Conservation (phyloP, 2,797 vertebrate species). For the Thalassophryne amazonica region DNA sequence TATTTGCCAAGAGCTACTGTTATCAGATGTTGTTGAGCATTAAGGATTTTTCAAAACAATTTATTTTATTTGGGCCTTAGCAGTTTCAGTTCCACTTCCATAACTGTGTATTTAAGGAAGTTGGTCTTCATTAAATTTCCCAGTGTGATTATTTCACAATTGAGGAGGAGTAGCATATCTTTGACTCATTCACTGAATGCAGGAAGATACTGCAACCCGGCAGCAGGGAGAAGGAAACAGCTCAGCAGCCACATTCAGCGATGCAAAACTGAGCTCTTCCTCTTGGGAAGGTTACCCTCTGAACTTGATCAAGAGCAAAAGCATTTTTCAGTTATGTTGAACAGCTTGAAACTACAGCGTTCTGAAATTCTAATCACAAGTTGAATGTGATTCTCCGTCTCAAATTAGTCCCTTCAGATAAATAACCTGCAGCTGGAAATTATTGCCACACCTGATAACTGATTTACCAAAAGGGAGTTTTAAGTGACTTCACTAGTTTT, state of each 20-base stretch:
- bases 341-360: too few relatives aligned
- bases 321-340: too few relatives aligned
- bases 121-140: not conserved
- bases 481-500: not conserved
- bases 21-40: not conserved
- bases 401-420: too few relatives aligned
- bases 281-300: not conserved
- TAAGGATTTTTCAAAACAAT: not conserved
- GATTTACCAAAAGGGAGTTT: not conserved
- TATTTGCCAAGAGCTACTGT: constrained; percentile 3
- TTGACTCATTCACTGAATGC: constrained; percentile 2
- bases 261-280: not conserved
- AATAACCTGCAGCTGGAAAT: too few relatives aligned
- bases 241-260: not conserved
- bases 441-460: not conserved
- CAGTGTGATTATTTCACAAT: constrained; percentile 8
- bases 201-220: constrained; percentile 1
- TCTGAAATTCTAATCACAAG: too few relatives aligned
- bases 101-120: constrained; percentile 1
- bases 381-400: not conserved
- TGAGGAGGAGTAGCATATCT: not conserved
- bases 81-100: constrained; percentile 41
- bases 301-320: not conserved
- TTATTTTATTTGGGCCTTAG: not conserved
- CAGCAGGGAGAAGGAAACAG: not conserved